phyloP scores from a whole-genome alignment of 2,888 invertebrate species.

The Rhamnusium bicolor region DNA sequence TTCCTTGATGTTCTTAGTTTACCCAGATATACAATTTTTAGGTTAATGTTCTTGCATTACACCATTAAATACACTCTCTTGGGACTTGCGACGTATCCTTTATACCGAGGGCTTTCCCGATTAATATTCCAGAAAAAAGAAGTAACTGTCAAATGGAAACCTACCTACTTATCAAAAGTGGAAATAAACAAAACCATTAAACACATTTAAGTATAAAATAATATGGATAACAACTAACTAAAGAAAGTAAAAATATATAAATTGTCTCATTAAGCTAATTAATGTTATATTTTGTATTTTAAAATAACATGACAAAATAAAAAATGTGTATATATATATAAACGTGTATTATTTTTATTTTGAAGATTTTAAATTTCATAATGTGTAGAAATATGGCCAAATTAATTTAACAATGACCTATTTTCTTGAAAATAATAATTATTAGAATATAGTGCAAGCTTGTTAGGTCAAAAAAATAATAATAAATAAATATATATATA shows the following conservation, averaged over 20 bases:
- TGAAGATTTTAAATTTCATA: no score
- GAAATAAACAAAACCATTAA: not conserved
- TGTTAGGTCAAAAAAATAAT: no score
- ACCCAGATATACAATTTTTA: no score
- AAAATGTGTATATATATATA: no score
- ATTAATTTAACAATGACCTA: no score
- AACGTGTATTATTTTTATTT: no score
- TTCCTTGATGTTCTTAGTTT: no score
- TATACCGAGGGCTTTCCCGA: slow-evolving; percentile 5
- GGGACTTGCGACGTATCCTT: slow-evolving; percentile 12
- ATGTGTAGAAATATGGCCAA: no score
- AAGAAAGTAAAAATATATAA: not conserved
- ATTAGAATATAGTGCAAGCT: no score
- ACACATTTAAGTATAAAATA: not conserved
- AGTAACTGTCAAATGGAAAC: not conserved
- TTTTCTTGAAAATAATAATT: no score
- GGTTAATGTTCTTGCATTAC: slow-evolving; percentile 23
- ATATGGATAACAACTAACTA: not conserved
- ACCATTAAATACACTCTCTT: slow-evolving; percentile 18
- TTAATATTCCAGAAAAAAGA: slow-evolving; percentile 6
- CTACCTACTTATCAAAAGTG: not conserved
- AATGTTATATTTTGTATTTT: not conserved
- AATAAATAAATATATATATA: no score
- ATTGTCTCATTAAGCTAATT: not conserved
- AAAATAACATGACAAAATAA: not conserved